Percentiles rank a stretch among this genome's conserved stretches.
Evolutionary conservation across 1,140 invertebrate genomes (phyloP).

Genomic region (Dysdera silvatica): DNA sequence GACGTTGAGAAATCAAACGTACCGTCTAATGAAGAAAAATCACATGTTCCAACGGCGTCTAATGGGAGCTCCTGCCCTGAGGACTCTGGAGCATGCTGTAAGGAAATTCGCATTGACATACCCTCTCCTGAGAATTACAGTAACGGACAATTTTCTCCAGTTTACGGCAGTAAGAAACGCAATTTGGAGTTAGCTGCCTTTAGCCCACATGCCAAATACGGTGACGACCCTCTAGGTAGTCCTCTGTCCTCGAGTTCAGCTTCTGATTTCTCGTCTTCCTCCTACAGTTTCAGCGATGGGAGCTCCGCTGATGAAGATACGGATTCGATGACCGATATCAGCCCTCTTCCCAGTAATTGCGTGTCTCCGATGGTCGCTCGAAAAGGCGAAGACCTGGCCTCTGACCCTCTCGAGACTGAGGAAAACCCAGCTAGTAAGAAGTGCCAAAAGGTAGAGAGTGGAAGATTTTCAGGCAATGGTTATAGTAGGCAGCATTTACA

Average conservation of each 20-base stretch:
- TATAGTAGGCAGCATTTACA: slow-evolving; percentile 1
- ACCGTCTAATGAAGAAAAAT: no score
- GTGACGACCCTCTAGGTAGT: no score
- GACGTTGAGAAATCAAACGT: no score
- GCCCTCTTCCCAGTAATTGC: slow-evolving; percentile 10
- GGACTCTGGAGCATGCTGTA: no score
- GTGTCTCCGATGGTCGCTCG: background rate
- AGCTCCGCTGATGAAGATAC: background rate
- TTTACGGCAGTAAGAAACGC: no score
- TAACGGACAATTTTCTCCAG: background rate
- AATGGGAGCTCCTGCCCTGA: no score
- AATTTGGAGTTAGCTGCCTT: no score
- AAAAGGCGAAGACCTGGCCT: background rate
- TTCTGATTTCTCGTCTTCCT: slow-evolving; percentile 8
- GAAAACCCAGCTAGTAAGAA: background rate
- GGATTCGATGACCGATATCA: slow-evolving; percentile 27
- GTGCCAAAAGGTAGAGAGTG: slow-evolving; percentile 3
- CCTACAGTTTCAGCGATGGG: slow-evolving; percentile 16
- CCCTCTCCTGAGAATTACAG: no score
- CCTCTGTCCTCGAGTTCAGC: slow-evolving; percentile 18
- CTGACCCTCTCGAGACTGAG: no score
- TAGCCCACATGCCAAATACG: no score
- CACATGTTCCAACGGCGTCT: no score
- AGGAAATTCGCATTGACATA: no score
- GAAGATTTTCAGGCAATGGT: slow-evolving; percentile 15